phyloP scores from a whole-genome alignment of 2,888 invertebrate species.

The Phaedon cochleariae region DNA sequence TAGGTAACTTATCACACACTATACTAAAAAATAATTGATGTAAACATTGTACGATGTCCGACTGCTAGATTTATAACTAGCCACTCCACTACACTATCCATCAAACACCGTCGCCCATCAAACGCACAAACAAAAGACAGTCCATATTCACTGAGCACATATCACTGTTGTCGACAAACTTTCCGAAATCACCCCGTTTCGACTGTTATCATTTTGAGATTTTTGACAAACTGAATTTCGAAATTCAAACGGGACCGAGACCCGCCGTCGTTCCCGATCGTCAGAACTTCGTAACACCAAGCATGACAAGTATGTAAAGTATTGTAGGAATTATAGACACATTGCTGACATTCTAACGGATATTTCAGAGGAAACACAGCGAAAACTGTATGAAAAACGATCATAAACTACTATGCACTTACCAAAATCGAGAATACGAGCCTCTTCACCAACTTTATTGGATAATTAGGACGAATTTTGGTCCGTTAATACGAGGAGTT shows the following conservation, averaged over 20 bases:
- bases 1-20: slow-evolving; percentile 32
- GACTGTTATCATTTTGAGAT: slow-evolving; percentile 29
- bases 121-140: slow-evolving; percentile 45
- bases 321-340: slow-evolving; percentile 79
- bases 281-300: slow-evolving; percentile 67
- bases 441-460: slow-evolving; percentile 68
- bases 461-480: slow-evolving; percentile 75
- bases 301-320: slow-evolving; percentile 82
- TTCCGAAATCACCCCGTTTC: slow-evolving; percentile 18
- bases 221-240: slow-evolving; percentile 48
- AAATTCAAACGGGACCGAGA: slow-evolving; percentile 57
- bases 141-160: slow-evolving; percentile 47
- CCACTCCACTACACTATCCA: slow-evolving; percentile 38
- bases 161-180: slow-evolving; percentile 39
- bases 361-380: slow-evolving; percentile 69
- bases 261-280: slow-evolving; percentile 59
- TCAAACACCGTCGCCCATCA: slow-evolving; percentile 38
- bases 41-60: slow-evolving; percentile 45
- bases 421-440: slow-evolving; percentile 75
- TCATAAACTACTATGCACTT: slow-evolving; percentile 70
- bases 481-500: slow-evolving; percentile 76
- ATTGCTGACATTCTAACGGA: slow-evolving; percentile 77
- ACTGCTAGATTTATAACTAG: slow-evolving; percentile 27
- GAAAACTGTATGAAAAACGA: slow-evolving; percentile 71
- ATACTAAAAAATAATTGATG: slow-evolving; percentile 34